These are phyloP conservation scores for Thryonomys swinderianus DNA, from an alignment of 2,113 vertebrate species.

Conservation along the genomic window DNA sequence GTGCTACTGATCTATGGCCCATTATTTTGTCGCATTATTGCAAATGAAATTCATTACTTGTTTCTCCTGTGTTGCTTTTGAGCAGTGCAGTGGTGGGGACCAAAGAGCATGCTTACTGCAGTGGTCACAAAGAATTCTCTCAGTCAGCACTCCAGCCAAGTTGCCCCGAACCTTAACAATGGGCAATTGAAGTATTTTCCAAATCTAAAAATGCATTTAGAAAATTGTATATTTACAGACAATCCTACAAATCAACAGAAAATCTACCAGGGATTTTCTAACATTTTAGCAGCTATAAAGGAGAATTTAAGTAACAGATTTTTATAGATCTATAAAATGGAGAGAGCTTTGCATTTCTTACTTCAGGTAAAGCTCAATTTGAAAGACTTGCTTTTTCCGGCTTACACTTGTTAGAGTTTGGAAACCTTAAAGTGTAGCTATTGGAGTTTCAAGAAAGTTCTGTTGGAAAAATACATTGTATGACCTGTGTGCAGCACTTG, in stretches of 20 bases:
- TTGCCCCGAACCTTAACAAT: background rate
- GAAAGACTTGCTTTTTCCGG: background rate
- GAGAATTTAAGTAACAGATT: background rate
- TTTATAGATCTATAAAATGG: background rate
- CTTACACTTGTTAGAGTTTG: background rate
- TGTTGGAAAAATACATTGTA: background rate
- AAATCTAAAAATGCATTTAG: background rate
- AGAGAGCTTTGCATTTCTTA: background rate
- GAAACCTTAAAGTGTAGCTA: background rate
- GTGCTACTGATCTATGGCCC: rapidly evolving
- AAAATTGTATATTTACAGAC: background rate
- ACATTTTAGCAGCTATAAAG: background rate
- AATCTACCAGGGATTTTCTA: background rate
- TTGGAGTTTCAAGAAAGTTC: background rate
- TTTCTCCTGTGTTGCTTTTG: background rate
- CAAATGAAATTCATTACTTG: background rate
- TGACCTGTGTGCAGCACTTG: background rate
- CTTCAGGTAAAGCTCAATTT: background rate
- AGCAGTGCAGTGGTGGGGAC: background rate
- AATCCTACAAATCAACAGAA: background rate
- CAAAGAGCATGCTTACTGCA: rapidly evolving
- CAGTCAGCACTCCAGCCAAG: background rate
- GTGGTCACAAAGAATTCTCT: background rate
- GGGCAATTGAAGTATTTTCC: background rate
- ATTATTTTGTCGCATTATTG: background rate